These are phyloP conservation scores for Hirtodrosophila confusa DNA, from an alignment of 2,888 invertebrate species.

Conservation along the genomic window DNA sequence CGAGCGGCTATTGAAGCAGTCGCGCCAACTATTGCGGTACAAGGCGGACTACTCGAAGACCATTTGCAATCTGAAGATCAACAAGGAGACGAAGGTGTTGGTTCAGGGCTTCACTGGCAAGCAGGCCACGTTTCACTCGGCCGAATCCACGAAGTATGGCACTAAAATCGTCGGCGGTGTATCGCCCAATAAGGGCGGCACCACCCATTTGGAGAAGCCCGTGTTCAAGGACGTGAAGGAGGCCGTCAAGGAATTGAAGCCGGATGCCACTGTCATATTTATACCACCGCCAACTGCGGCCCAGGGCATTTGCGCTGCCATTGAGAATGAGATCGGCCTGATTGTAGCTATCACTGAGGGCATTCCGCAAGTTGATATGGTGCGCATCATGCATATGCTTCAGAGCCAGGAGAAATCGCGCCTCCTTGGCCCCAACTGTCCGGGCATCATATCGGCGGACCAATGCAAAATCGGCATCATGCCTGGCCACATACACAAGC, in stretches of 20 bases:
- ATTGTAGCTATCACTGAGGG: conserved; percentile 99
- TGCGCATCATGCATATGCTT: conserved; percentile 94
- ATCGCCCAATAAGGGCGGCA: conserved; percentile 91
- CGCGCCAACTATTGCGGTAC: conserved; percentile 5
- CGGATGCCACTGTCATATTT: conserved; percentile 96
- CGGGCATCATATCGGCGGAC: conserved; percentile 97
- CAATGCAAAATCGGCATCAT: conserved; percentile 99
- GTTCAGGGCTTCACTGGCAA: conserved; percentile 99
- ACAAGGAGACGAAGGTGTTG: conserved; percentile 94
- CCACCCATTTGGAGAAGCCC: conserved; percentile 90
- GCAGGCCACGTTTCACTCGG: conserved; percentile 96
- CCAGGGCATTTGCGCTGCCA: conserved; percentile 94
- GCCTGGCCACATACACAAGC: conserved; percentile 98
- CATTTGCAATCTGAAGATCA: conserved; percentile 90
- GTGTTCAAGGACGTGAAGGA: conserved; percentile 85
- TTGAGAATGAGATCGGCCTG: conserved; percentile 97
- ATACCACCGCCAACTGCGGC: conserved; percentile 97
- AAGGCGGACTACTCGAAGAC: conserved; percentile 65
- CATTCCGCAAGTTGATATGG: conserved; percentile 99
- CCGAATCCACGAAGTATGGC: conserved; percentile 98
- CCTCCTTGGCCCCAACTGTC: conserved; percentile 98
- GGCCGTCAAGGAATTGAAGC: conserved; percentile 93
- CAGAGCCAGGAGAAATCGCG: conserved; percentile 94
- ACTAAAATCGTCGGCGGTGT: conserved; percentile 94
- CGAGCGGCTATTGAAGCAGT: not conserved